These are phyloP conservation scores for Hypercompe scribonia DNA, from an alignment of 2,888 invertebrate genomes.

Conservation along the genomic window DNA sequence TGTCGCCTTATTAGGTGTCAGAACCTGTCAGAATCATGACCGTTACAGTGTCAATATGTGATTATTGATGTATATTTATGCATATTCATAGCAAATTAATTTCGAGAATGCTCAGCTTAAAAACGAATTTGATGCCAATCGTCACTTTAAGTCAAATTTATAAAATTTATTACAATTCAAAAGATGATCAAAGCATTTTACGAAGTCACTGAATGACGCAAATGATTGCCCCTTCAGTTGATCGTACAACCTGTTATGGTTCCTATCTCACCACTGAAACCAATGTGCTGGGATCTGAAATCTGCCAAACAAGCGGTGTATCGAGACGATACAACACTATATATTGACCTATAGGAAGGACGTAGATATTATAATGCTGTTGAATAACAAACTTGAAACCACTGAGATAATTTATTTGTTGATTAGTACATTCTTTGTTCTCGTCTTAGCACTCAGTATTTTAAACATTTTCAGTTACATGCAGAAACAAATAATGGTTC, in stretches of 20 bases:
- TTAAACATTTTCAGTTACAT: no score
- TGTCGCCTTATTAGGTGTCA: slow-evolving; percentile 6
- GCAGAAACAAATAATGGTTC: neutral
- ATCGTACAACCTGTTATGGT: neutral
- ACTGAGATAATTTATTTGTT: neutral
- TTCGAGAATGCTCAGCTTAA: neutral
- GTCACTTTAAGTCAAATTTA: neutral
- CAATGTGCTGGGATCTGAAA: neutral
- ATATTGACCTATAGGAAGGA: neutral
- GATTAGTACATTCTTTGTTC: neutral
- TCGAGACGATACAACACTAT: neutral
- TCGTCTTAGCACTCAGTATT: neutral
- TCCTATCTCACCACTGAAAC: neutral
- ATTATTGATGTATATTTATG: neutral
- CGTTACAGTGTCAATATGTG: neutral
- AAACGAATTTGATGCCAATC: neutral
- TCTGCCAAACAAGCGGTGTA: neutral
- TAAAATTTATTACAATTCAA: neutral
- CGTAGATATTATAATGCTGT: neutral
- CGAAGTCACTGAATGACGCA: neutral
- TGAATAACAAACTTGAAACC: neutral
- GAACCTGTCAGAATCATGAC: neutral
- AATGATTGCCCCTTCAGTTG: neutral
- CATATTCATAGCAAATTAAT: neutral
- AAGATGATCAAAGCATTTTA: neutral